These are phyloP conservation scores for Athene cunicularia DNA, from an alignment of 2,113 vertebrate species.

Conservation along the genomic window DNA sequence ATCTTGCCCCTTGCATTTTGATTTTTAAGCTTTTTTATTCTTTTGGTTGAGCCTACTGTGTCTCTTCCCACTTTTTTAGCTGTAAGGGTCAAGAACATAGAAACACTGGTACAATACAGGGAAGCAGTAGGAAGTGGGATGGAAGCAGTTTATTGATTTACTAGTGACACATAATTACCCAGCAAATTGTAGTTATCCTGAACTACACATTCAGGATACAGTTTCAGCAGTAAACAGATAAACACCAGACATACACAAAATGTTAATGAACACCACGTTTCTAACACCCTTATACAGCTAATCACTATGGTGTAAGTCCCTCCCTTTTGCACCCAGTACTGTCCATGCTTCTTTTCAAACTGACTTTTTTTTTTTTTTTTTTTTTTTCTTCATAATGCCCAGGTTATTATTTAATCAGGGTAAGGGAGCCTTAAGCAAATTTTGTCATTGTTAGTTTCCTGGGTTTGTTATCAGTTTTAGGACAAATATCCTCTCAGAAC, in stretches of 20 bases:
- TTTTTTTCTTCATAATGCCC: neutral
- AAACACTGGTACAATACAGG: neutral
- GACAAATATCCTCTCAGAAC: neutral
- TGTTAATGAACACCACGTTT: neutral
- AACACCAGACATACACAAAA: neutral
- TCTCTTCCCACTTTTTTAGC: neutral
- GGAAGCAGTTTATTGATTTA: neutral
- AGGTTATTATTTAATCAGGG: neutral
- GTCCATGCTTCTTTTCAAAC: neutral
- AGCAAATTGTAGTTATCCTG: neutral
- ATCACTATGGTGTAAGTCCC: neutral
- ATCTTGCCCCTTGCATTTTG: neutral
- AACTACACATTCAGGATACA: neutral
- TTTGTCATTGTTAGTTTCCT: neutral
- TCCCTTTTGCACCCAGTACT: neutral
- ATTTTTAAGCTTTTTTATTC: neutral
- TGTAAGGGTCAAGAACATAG: neutral
- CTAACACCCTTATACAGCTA: neutral
- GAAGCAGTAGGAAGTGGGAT: neutral
- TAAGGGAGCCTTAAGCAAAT: neutral
- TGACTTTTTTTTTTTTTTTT: neutral
- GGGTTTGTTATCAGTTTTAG: neutral
- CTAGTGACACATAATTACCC: neutral
- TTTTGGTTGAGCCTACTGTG: neutral
- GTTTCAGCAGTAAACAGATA: neutral